These are phyloP conservation scores for Cariama cristata DNA, from an alignment of 2,113 vertebrate genomes.

Conservation along the genomic window DNA sequence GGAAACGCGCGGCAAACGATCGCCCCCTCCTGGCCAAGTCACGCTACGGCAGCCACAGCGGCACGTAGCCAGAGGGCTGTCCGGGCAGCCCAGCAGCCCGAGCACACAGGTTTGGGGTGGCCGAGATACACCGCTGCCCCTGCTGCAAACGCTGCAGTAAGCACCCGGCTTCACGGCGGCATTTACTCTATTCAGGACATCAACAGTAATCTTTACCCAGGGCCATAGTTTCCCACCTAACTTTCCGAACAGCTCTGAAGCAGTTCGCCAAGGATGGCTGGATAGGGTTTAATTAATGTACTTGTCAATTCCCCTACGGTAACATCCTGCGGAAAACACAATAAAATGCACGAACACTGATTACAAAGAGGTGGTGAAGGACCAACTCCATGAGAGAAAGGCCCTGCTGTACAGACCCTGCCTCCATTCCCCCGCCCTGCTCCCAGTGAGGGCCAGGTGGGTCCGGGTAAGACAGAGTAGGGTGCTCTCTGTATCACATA, in stretches of 20 bases:
- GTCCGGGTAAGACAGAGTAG: not conserved
- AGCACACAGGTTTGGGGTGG: not conserved
- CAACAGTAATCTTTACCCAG: not conserved
- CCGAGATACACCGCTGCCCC: not conserved
- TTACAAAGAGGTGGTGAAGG: not conserved
- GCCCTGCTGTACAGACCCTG: not conserved
- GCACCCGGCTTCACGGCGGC: accelerated
- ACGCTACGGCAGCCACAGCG: not conserved
- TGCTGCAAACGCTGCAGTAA: not conserved
- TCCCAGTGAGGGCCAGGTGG: not conserved
- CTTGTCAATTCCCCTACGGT: not conserved
- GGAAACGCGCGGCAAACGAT: not conserved
- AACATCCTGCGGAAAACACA: not conserved
- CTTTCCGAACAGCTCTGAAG: not conserved
- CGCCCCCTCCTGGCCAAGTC: conserved; percentile 68
- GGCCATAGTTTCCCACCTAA: not conserved
- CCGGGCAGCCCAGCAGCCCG: not conserved
- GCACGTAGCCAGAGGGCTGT: not conserved
- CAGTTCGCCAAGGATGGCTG: not conserved
- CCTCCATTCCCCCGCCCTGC: not conserved
- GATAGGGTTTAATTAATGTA: not conserved
- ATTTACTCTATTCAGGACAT: not conserved
- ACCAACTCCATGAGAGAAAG: not conserved
- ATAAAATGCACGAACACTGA: not conserved
- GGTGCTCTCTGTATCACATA: not conserved